Evolutionary conservation across 2,888 invertebrate genomes (phyloP).

Genomic region (Dicroscelio sp.): DNA sequence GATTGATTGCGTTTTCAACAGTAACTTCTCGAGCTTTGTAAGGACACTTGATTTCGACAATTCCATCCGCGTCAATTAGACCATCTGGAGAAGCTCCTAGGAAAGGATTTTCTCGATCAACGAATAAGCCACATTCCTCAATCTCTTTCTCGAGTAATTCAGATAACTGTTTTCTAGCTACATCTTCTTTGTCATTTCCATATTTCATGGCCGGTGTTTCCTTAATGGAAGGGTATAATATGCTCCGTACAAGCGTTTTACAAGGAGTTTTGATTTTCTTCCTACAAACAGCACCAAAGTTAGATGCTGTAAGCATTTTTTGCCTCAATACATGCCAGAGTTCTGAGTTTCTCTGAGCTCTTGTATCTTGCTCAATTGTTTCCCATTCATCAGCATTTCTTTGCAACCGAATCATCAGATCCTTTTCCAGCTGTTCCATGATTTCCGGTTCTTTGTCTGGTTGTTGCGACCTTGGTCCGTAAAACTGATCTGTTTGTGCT

Average conservation of each 20-base stretch:
- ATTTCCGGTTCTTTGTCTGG: conserved; percentile 30
- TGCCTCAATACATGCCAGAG: no score
- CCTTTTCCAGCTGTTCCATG: background rate
- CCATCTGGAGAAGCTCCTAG: no score
- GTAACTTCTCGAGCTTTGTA: no score
- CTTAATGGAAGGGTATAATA: no score
- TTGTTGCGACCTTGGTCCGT: no score
- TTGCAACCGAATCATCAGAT: conserved; percentile 49
- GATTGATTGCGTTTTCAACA: conserved; percentile 13
- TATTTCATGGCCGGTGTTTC: conserved; percentile 50
- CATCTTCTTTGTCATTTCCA: conserved; percentile 75
- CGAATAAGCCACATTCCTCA: conserved; percentile 62
- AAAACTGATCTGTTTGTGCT: background rate
- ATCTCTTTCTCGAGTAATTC: conserved; percentile 36
- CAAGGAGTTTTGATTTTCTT: conserved; percentile 58
- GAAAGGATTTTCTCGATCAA: conserved; percentile 54
- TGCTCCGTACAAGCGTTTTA: no score
- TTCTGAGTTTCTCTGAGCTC: conserved; percentile 52
- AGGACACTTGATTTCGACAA: no score
- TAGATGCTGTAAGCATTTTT: no score
- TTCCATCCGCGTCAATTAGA: no score
- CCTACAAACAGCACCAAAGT: conserved; percentile 69
- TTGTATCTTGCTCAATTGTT: conserved; percentile 60
- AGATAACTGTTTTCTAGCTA: conserved; percentile 43
- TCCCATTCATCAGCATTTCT: conserved; percentile 26